A percentile compares a stretch with the other conserved stretches of the same genome.
Conservation (phyloP, 2,113 vertebrate species). For the Danio rerio region GRCz12tu NC_133184.1:51466501-51467000, state of each 20-base stretch:
- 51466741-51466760: constrained; percentile 40
- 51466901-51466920: constrained; percentile 49
- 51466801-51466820: constrained; percentile 11
- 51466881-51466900: constrained; percentile 39
- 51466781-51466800: constrained; percentile 42
- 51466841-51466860: constrained; percentile 36
- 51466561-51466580: constrained; percentile 25
- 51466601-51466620: constrained; percentile 44
- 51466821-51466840: constrained; percentile 40
- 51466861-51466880: constrained; percentile 36
- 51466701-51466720: constrained; percentile 66
- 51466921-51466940: constrained; percentile 57
- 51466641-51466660: constrained; percentile 48
- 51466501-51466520: constrained; percentile 50
- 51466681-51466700: constrained; percentile 56
- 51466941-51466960: constrained; percentile 52
- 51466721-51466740: constrained; percentile 66
- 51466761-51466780: constrained; percentile 51
- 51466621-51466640: constrained; percentile 3
- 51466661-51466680: too few relatives aligned
- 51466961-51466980: constrained; percentile 41
- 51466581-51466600: constrained; percentile 49
- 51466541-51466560: constrained; percentile 36
- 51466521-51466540: constrained; percentile 52
- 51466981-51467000: neutral